Evolutionary conservation across 2,888 invertebrate species (phyloP).

Genomic region (Drosophila antonietae): DNA sequence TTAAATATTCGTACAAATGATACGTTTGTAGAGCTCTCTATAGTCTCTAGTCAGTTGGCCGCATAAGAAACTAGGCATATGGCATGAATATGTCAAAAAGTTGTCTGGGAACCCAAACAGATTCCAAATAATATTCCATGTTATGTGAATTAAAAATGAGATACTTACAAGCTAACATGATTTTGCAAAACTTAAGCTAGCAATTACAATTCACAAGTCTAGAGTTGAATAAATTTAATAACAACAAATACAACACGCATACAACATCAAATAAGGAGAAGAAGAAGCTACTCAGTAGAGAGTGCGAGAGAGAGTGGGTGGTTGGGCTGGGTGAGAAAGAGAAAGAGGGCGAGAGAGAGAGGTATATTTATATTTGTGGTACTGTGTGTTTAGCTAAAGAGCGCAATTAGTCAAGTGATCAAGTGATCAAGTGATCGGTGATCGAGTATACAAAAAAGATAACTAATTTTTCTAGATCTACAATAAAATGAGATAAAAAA

Average conservation of each 20-base stretch:
- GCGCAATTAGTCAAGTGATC: slow-evolving; percentile 5
- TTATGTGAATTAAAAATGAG: slow-evolving; percentile 21
- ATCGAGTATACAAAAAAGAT: slow-evolving; percentile 5
- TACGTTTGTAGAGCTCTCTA: slow-evolving; percentile 17
- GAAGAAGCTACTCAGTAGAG: slow-evolving; percentile 22
- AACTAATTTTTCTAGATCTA: slow-evolving; percentile 11
- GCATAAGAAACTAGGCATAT: slow-evolving; percentile 11
- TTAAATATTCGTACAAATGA: slow-evolving; percentile 43
- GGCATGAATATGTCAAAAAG: slow-evolving; percentile 36
- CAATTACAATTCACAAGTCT: slow-evolving; percentile 4
- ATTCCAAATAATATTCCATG: slow-evolving; percentile 16
- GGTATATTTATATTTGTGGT: slow-evolving; percentile 9
- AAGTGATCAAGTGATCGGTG: slow-evolving; percentile 13
- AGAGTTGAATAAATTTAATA: slow-evolving; percentile 19
- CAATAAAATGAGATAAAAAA: slow-evolving; percentile 9
- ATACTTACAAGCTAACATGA: slow-evolving; percentile 32
- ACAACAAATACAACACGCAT: slow-evolving; percentile 26
- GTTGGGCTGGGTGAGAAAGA: slow-evolving; percentile 6
- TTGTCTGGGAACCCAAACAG: slow-evolving; percentile 23
- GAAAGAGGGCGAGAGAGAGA: slow-evolving; percentile 3
- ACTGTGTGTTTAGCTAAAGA: slow-evolving; percentile 39
- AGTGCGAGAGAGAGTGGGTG: slow-evolving; percentile 3
- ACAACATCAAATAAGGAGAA: slow-evolving; percentile 60
- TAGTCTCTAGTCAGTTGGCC: background rate
- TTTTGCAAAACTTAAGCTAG: slow-evolving; percentile 17